Conservation (phyloP, 2,113 vertebrate species). For the Fulmarus glacialis region DNA sequence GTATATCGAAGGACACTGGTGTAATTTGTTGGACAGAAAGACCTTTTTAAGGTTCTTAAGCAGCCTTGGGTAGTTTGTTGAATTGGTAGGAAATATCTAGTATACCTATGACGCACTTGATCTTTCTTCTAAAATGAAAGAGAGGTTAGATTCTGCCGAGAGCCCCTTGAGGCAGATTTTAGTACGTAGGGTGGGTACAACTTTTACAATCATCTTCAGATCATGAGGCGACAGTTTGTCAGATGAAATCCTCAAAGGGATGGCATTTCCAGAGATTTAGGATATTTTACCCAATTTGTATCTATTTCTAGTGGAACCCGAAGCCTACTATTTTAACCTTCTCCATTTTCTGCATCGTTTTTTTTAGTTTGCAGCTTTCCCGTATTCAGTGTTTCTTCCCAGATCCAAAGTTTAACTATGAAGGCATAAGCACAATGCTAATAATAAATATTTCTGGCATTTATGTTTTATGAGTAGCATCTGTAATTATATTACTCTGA, state of each 20-base stretch:
- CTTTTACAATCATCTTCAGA: background rate
- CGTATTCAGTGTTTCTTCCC: background rate
- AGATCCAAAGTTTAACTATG: background rate
- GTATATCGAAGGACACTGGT: fast-evolving
- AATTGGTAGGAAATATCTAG: background rate
- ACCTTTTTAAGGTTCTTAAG: background rate
- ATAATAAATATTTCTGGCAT: constrained; percentile 55
- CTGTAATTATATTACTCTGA: constrained; percentile 60
- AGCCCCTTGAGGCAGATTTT: background rate
- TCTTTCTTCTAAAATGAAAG: background rate
- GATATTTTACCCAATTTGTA: background rate
- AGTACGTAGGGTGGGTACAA: background rate
- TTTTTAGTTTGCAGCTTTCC: background rate
- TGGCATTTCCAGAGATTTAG: background rate
- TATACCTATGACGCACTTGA: background rate
- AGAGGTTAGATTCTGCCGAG: background rate
- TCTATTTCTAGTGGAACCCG: background rate
- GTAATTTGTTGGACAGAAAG: background rate
- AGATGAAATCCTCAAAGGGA: background rate
- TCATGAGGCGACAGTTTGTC: background rate
- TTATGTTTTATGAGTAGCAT: constrained; percentile 49
- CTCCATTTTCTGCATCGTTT: background rate
- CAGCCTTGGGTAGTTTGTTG: background rate
- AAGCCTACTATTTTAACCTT: background rate
- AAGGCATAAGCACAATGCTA: background rate